These are phyloP conservation scores for Chirona hameri DNA, from an alignment of 2,888 invertebrate genomes.

Conservation along the genomic window DNA sequence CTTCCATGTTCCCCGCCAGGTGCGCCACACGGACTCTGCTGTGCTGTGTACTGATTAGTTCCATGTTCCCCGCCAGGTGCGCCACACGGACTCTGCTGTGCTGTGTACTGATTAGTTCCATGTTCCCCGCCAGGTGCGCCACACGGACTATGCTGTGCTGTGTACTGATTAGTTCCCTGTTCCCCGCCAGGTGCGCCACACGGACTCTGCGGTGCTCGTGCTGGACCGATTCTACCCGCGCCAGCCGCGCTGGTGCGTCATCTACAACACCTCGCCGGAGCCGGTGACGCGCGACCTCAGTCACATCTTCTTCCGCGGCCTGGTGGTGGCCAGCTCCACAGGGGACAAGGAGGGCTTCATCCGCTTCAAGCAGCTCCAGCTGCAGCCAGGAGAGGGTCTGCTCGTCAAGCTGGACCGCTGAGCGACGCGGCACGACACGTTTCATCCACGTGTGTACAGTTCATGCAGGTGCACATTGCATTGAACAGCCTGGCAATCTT, in stretches of 20 bases:
- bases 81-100: too few species aligned
- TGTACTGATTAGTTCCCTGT: too few species aligned
- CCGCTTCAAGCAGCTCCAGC: conserved; percentile 55
- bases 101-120: too few species aligned
- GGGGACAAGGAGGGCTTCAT: conserved; percentile 49
- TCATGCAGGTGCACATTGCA: too few species aligned
- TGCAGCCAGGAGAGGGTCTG: conserved; percentile 60
- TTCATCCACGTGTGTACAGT: too few species aligned
- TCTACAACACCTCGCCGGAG: conserved; percentile 64
- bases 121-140: too few species aligned
- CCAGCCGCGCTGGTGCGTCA: conserved; percentile 68
- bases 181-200: conserved; percentile 39
- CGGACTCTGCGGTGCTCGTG: conserved; percentile 56
- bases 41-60: too few species aligned
- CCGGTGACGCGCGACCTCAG: conserved; percentile 67
- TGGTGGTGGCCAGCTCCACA: conserved; percentile 55
- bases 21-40: too few species aligned
- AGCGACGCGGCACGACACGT: conserved; percentile 36
- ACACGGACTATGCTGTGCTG: too few species aligned
- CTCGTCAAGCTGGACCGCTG: conserved; percentile 61
- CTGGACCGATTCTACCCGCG: conserved; percentile 75
- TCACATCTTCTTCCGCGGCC: conserved; percentile 69
- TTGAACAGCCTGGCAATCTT: too few species aligned
- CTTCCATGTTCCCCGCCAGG: too few species aligned
- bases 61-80: too few species aligned